Evolutionary conservation across 2,888 invertebrate genomes (phyloP).

Genomic region (Drosophila picticornis): DNA sequence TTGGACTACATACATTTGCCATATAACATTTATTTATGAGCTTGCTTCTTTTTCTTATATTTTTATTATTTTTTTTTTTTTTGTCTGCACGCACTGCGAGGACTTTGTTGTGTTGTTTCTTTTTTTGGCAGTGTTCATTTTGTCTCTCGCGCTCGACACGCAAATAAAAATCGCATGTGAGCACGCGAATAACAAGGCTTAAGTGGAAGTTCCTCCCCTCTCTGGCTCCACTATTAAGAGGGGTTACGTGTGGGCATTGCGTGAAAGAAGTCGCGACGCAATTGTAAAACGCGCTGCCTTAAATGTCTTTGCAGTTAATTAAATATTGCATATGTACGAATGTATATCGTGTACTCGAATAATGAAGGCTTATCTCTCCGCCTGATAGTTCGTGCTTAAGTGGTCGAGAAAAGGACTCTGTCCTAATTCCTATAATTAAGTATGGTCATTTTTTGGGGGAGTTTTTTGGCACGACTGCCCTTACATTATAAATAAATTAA

Average conservation of each 20-base stretch:
- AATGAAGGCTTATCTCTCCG: conserved; percentile 49
- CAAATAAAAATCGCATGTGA: conserved; percentile 82
- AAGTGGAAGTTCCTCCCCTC: conserved; percentile 36
- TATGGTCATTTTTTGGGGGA: not conserved
- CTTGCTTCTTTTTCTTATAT: conserved; percentile 17
- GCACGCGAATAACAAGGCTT: conserved; percentile 75
- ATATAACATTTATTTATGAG: conserved; percentile 21
- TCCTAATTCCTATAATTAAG: conserved; percentile 69
- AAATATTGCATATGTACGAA: conserved; percentile 60
- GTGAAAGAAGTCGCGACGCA: conserved; percentile 68
- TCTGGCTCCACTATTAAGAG: not conserved
- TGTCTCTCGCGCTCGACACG: conserved; percentile 68
- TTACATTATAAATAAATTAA: conserved; percentile 63
- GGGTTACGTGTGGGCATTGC: conserved; percentile 48
- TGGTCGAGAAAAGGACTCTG: conserved; percentile 40
- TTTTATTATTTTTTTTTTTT: conserved; percentile 2
- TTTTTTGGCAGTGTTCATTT: conserved; percentile 61
- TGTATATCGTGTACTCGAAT: conserved; percentile 30
- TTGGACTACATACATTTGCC: conserved; percentile 10
- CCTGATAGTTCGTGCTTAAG: conserved; percentile 29
- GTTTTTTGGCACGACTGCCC: conserved; percentile 13
- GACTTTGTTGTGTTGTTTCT: conserved; percentile 43
- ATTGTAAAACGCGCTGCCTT: conserved; percentile 69
- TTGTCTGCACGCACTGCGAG: conserved; percentile 60
- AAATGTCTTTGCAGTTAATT: conserved; percentile 80